phyloP scores from a whole-genome alignment of 2,113 vertebrate species.

The Saimiri boliviensis region DNA sequence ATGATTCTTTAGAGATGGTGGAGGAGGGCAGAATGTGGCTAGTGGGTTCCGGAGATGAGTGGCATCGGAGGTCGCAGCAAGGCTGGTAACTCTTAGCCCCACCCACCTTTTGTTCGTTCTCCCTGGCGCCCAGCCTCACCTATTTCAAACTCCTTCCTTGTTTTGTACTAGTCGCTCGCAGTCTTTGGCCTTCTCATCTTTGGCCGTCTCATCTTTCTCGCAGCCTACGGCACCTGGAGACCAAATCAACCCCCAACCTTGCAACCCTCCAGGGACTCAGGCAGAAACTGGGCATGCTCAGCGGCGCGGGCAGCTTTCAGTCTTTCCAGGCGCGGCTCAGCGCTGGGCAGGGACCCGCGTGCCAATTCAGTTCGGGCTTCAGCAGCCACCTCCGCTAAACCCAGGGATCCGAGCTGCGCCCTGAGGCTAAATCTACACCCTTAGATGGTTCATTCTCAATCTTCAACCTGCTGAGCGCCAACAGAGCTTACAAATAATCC shows the following conservation, averaged over 20 bases:
- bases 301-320: not conserved
- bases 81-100: conserved; percentile 67
- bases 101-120: conserved; percentile 74
- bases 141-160: conserved; percentile 37
- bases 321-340: not conserved
- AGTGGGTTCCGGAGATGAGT: not conserved
- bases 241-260: not conserved
- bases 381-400: not conserved
- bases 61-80: not conserved
- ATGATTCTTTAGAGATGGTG: not conserved
- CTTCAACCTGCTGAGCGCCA: not conserved
- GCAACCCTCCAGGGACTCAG: conserved; percentile 32
- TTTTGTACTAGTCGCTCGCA: not conserved
- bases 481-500: not conserved
- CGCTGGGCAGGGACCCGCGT: not conserved
- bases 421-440: not conserved
- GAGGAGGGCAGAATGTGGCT: not conserved
- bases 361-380: not conserved
- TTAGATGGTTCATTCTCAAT: not conserved
- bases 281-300: conserved; percentile 57
- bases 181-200: not conserved
- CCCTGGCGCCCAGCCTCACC: conserved; percentile 7
- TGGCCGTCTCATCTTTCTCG: not conserved
- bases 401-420: not conserved
- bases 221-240: not conserved